Conservation (phyloP, 2,888 invertebrate genomes). For the Dendrolimus houi region DNA sequence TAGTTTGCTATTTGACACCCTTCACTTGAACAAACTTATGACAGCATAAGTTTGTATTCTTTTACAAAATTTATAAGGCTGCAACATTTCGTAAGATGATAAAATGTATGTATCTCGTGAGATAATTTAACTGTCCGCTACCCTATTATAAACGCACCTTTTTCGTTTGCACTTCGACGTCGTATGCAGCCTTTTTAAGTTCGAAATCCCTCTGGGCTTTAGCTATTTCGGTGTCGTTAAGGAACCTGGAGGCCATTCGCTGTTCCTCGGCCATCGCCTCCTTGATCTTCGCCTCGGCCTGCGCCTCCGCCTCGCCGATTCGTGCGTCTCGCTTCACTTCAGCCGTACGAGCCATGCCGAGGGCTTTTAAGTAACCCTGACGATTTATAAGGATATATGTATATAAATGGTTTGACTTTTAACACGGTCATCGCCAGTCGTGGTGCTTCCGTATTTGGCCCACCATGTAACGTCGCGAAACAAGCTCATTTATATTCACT, state of each 20-base stretch:
- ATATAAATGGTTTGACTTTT: too few species aligned
- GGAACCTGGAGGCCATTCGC: constrained; percentile 93
- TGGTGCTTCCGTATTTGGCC: too few species aligned
- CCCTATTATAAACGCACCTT: constrained; percentile 69
- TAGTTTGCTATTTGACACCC: too few species aligned
- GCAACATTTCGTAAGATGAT: too few species aligned
- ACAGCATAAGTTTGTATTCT: too few species aligned
- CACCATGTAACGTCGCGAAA: too few species aligned
- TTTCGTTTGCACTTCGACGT: constrained; percentile 96
- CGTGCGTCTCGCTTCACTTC: constrained; percentile 97
- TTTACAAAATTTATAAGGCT: too few species aligned
- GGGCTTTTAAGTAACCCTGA: constrained; percentile 93
- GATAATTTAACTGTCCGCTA: too few species aligned
- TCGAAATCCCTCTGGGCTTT: constrained; percentile 98
- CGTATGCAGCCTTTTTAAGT: constrained; percentile 97
- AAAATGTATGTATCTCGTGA: too few species aligned
- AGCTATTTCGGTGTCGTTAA: constrained; percentile 98
- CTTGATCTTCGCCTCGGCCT: constrained; percentile 92
- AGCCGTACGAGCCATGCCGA: constrained; percentile 96
- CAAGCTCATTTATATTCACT: too few species aligned
- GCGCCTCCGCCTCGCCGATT: constrained; percentile 97
- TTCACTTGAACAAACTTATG: too few species aligned
- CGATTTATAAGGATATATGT: not conserved
- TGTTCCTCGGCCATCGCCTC: constrained; percentile 98
- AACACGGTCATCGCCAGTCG: too few species aligned